These are phyloP conservation scores for Belgica antarctica DNA, from an alignment of 2,888 invertebrate species.

Conservation along the genomic window DNA sequence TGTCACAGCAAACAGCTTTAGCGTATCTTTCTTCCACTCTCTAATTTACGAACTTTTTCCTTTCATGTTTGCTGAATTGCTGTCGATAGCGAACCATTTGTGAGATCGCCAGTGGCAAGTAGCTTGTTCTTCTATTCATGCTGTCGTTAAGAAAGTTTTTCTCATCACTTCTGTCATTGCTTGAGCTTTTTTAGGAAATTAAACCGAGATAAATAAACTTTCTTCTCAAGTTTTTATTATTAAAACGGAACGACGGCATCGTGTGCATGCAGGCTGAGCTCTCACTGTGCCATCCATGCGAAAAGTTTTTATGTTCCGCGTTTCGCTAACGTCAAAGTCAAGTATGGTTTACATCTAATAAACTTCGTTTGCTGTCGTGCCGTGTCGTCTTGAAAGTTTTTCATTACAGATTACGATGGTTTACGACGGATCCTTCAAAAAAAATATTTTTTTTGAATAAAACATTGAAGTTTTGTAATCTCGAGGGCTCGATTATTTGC, in stretches of 20 bases:
- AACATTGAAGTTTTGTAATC: too few species aligned
- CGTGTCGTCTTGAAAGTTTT: too few species aligned
- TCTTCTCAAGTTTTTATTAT: not conserved
- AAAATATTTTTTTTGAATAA: too few species aligned
- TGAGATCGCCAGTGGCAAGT: not conserved
- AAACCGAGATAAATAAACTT: constrained; percentile 32
- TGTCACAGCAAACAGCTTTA: not conserved
- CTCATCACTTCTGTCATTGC: not conserved
- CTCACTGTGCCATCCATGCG: too few species aligned
- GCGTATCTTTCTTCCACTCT: too few species aligned
- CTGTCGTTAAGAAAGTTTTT: not conserved
- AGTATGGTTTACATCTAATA: too few species aligned
- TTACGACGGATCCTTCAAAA: too few species aligned
- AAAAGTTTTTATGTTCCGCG: too few species aligned
- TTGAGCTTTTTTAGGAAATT: constrained; percentile 27
- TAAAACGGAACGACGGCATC: constrained; percentile 8
- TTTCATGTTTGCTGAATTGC: not conserved
- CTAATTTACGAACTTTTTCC: constrained; percentile 9
- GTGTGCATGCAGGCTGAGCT: too few species aligned
- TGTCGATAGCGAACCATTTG: not conserved
- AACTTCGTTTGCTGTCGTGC: too few species aligned
- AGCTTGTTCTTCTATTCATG: not conserved
- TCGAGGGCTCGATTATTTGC: not conserved
- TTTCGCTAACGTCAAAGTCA: too few species aligned
- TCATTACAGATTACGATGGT: too few species aligned